phyloP scores from a whole-genome alignment of 2,888 invertebrate genomes.

The Tuberolachnus salignus region DNA sequence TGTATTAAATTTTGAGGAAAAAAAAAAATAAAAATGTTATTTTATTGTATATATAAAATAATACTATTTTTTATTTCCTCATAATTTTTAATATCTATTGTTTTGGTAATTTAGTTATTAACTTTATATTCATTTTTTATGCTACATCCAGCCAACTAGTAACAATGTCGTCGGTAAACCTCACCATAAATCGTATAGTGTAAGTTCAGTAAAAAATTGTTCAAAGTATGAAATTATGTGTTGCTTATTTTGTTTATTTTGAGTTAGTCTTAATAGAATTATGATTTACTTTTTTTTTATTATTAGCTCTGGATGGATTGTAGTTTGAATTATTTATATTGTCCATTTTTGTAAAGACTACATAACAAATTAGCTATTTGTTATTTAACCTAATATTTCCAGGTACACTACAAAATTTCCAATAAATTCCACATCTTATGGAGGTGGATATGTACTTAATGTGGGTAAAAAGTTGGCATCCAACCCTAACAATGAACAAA shows the following conservation, averaged over 20 bases:
- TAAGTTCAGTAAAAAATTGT: conserved; percentile 69
- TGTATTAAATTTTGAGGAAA: too few species aligned
- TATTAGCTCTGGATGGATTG: conserved; percentile 5
- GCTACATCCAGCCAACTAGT: conserved; percentile 79
- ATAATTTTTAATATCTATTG: conserved; percentile 28
- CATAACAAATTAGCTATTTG: conserved; percentile 29
- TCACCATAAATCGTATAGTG: conserved; percentile 90
- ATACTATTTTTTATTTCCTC: conserved; percentile 23
- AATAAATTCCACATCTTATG: conserved; percentile 44
- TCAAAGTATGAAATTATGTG: background rate
- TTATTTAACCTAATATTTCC: conserved; percentile 45
- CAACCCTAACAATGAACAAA: conserved; percentile 46
- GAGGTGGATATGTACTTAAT: conserved; percentile 52
- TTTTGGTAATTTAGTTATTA: conserved; percentile 41
- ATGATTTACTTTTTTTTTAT: background rate
- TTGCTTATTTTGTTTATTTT: conserved; percentile 21
- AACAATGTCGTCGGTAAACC: conserved; percentile 90
- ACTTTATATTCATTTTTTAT: conserved; percentile 58
- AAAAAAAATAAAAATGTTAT: too few species aligned
- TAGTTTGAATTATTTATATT: conserved; percentile 21
- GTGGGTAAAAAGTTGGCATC: conserved; percentile 51
- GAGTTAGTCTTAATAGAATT: background rate
- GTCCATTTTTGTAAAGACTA: background rate
- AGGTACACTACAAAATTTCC: conserved; percentile 48
- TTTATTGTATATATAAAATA: background rate